phyloP scores from a whole-genome alignment of 2,888 invertebrate species.

The Eupithecia centaureata region DNA sequence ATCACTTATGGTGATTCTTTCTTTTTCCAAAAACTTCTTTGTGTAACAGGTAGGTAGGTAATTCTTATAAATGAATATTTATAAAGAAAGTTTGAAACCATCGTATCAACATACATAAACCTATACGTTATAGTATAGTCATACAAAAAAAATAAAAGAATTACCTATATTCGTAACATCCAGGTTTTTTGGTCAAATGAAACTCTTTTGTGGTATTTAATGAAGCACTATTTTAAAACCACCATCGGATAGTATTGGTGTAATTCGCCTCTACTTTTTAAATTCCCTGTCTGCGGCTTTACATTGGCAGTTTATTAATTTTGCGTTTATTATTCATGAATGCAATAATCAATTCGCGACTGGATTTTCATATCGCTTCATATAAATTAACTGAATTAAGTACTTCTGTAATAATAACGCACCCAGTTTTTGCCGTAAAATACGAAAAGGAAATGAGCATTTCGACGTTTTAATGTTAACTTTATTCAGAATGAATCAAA shows the following conservation, averaged over 20 bases:
- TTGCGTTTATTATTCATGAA: constrained; percentile 39
- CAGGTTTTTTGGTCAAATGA: not conserved
- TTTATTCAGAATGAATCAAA: constrained; percentile 30
- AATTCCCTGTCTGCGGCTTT: constrained; percentile 52
- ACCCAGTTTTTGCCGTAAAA: constrained; percentile 49
- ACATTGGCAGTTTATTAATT: constrained; percentile 62
- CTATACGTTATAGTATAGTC: too few species aligned
- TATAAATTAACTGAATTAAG: constrained; percentile 59
- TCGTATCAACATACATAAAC: too few species aligned
- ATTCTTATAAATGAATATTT: too few species aligned
- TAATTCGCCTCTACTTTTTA: constrained; percentile 12
- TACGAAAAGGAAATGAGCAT: constrained; percentile 37
- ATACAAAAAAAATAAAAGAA: too few species aligned
- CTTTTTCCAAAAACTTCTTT: too few species aligned
- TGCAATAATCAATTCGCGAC: constrained; percentile 62
- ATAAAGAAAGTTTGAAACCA: too few species aligned
- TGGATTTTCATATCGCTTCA: constrained; percentile 54
- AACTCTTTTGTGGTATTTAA: not conserved
- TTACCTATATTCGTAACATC: not conserved
- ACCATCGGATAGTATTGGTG: not conserved
- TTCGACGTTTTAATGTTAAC: constrained; percentile 37
- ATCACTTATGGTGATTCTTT: too few species aligned
- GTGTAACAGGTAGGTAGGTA: too few species aligned
- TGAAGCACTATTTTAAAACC: not conserved
- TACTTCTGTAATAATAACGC: constrained; percentile 54